Evolutionary conservation across 2,888 invertebrate genomes (phyloP), one percentile per base, ranked within the genome.

Genomic region (Heliconius aoede): DNA sequence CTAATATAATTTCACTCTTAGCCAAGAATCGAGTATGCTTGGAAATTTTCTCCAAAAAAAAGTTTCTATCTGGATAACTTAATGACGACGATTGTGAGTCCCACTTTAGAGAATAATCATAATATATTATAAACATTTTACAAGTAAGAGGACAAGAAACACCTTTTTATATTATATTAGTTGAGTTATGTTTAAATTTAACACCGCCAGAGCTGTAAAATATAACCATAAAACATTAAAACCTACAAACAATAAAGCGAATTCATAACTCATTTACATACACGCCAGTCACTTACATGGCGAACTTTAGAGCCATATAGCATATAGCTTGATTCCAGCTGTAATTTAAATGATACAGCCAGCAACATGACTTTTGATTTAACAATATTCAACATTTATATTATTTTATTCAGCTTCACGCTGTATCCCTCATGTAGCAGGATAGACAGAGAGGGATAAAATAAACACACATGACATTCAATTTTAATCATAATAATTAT

Each of bases 201-300:
- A n/a, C 32, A n/a, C 1, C n/a, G n/a, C 32, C 5, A 32, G 64
- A n/a, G n/a, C 32, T 64, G 32, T 64, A 64, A 64, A 64, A 64
- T 51, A 40, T 62, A 46, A 13, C 13, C 21, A 46, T n/a, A 60
- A 68, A 60, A 40, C 36, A 58, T 67, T 30, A 36, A 67, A 77
- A 61, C 60, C 32, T 72, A 60, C 21, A 58, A 60, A 67, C 72
- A 73, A 77, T 74, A 68, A 60, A 76, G 62, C 64, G 71, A 76
- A 78, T 73, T 76, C 73, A 73, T 62, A 78, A 24, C 55, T 76
- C 76, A 73, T 73, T 73, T 76, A 73, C 75, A 68, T 75, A 78
- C 46, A 62, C 30, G 64, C 72, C 26, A 73, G 72, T 78, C 76
- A 78, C 69, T 69, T 46, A 68, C 69, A 78, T 78, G 77, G 68